Evolutionary conservation across 2,113 vertebrate genomes (phyloP).

Genomic region (Crypturellus undulatus): DNA sequence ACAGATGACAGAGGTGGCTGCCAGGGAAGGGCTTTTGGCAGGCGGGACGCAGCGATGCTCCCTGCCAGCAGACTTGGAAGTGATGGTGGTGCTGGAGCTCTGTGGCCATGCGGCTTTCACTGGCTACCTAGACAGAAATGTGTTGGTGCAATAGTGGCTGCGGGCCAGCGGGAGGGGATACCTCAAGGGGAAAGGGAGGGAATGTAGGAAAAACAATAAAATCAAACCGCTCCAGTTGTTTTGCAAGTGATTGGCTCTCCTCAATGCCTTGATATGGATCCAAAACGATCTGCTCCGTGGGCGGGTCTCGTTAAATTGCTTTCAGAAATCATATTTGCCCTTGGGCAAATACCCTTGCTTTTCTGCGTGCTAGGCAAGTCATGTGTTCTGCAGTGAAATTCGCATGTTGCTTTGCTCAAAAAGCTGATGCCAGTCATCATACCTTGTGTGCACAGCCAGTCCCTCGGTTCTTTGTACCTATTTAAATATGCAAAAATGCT

Average conservation of each 20-base stretch:
- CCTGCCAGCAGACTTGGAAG: slow-evolving; percentile 75
- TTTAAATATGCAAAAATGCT: slow-evolving; percentile 59
- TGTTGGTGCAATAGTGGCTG: slow-evolving; percentile 49
- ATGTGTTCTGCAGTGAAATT: slow-evolving; percentile 16
- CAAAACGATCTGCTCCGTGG: slow-evolving; percentile 49
- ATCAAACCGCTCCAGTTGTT: slow-evolving; percentile 71
- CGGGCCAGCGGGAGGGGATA: slow-evolving; percentile 71
- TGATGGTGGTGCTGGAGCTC: slow-evolving; percentile 60
- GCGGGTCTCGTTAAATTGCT: slow-evolving; percentile 72
- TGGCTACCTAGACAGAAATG: slow-evolving; percentile 71
- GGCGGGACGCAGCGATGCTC: not conserved
- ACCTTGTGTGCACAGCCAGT: slow-evolving; percentile 57
- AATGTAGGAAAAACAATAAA: slow-evolving; percentile 75
- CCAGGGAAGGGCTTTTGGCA: slow-evolving; percentile 78
- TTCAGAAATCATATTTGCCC: slow-evolving; percentile 74
- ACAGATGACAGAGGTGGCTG: slow-evolving; percentile 66
- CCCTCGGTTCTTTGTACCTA: slow-evolving; percentile 54
- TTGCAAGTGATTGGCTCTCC: slow-evolving; percentile 69
- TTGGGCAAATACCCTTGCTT: slow-evolving; percentile 65
- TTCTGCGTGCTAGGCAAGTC: slow-evolving; percentile 41
- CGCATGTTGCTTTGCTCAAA: slow-evolving; percentile 46
- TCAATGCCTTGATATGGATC: slow-evolving; percentile 53
- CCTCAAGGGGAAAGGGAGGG: slow-evolving; percentile 79
- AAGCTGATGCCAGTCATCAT: slow-evolving; percentile 63
- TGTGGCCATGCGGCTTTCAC: slow-evolving; percentile 18